These are phyloP conservation scores for Acleris laterana DNA, from an alignment of 2,888 invertebrate species.

Conservation along the genomic window DNA sequence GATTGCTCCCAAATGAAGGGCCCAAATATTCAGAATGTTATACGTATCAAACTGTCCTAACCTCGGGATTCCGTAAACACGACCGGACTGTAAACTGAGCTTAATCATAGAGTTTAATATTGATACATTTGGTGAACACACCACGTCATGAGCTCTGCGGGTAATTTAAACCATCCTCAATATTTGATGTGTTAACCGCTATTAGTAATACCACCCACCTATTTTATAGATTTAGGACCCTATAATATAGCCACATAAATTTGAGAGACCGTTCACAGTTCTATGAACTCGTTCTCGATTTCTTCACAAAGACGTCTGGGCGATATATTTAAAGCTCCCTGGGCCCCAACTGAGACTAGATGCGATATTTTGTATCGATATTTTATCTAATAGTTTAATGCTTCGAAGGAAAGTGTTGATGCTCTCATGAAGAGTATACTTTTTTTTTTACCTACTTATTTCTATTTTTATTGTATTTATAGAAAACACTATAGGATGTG, in stretches of 20 bases:
- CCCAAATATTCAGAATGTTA: slow-evolving; percentile 1
- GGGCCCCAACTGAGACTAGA: slow-evolving; percentile 16
- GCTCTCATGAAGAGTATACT: too few relatives aligned
- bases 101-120: background rate
- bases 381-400: slow-evolving; percentile 13
- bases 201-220: background rate
- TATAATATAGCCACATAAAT: slow-evolving; percentile 14
- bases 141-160: background rate
- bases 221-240: too few relatives aligned
- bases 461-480: too few relatives aligned
- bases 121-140: slow-evolving; percentile 3
- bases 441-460: too few relatives aligned
- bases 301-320: slow-evolving; percentile 28
- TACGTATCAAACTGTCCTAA: background rate
- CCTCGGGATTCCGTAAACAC: background rate
- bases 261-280: slow-evolving; percentile 28
- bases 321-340: slow-evolving; percentile 25
- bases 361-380: slow-evolving; percentile 15
- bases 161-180: background rate
- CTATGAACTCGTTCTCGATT: slow-evolving; percentile 25
- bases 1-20: background rate
- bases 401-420: too few relatives aligned
- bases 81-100: slow-evolving; percentile 1
- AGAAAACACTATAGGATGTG: too few relatives aligned
- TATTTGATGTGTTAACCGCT: background rate